A percentile compares a stretch with the other conserved stretches of the same genome.
Conservation (phyloP, 2,797 vertebrate genomes). For the Nannoperca australis region DNA sequence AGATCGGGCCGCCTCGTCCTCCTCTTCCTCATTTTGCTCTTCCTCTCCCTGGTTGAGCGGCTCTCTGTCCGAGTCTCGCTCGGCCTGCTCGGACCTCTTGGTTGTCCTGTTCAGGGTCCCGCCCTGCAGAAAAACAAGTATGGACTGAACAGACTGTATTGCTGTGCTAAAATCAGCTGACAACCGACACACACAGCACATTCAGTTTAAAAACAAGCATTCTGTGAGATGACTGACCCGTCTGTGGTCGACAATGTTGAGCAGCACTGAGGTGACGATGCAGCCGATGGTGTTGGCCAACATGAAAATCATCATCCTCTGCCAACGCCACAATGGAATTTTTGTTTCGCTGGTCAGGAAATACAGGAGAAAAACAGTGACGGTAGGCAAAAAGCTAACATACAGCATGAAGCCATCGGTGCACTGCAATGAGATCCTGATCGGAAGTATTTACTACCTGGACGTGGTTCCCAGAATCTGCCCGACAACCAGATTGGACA, state of each 20-base stretch:
- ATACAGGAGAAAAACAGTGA: neutral
- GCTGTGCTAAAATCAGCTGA: neutral
- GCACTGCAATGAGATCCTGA: neutral
- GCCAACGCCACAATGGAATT: conserved; percentile 89
- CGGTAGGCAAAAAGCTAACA: neutral
- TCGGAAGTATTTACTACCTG: conserved; percentile 69
- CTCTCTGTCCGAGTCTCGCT: conserved; percentile 70
- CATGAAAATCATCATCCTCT: conserved; percentile 91
- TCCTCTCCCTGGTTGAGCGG: conserved; percentile 72
- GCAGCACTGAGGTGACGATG: conserved; percentile 81
- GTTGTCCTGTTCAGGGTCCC: conserved; percentile 87
- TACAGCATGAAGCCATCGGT: neutral
- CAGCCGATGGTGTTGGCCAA: conserved; percentile 87
- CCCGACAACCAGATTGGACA: conserved; percentile 88
- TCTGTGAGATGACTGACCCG: conserved; percentile 73
- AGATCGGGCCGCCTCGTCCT: conserved; percentile 33
- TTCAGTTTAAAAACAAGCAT: neutral
- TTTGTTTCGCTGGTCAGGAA: conserved; percentile 81
- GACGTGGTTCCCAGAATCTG: conserved; percentile 87
- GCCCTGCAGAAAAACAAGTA: conserved; percentile 72
- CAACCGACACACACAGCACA: neutral
- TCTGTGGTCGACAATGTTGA: conserved; percentile 86
- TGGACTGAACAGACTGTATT: neutral
- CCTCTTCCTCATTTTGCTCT: conserved; percentile 54
- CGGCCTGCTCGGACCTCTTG: conserved; percentile 69